Base-by-base conservation (phyloP, 1,140 invertebrate species). In the Listronotus oregonensis region DNA sequence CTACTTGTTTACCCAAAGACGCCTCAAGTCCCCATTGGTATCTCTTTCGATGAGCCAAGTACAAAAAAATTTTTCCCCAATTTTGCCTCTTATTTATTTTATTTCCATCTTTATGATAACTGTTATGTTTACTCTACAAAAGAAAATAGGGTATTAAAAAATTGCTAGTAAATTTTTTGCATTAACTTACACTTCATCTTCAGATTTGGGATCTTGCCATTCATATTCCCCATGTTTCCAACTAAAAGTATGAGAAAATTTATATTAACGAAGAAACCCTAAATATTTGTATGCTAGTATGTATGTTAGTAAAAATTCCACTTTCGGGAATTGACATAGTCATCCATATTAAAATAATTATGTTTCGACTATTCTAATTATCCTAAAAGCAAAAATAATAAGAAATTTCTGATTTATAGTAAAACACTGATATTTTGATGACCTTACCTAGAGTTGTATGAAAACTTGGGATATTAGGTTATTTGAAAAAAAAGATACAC, bases 1-100 rank as follows among this genome's bases (percentile, higher is more conserved):
- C 21, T 27, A 27, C 21, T 27, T 27, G 32, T 11, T 58, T 52
- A 65, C 63, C 63, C 58, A 66, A 42, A 39, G 96, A 98, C 15
- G 96, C 97, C 84, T 99, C 97, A 83, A 97, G 99, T 6, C 97
- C 96, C 97, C 86, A 99, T 92, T 77, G 94, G 91, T 72, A 99
- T 90, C 18, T 88, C 89, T 96, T 89, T 77, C 92, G 85, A 77
- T 98, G 96, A 7, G 95, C 96, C 71, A 99, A 82, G 80, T 97
- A 97, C 65, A 99, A 80, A 3, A 92, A 84, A 85, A n/a, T n/a
- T 98, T 99, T 76, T 99, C 97, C 12, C 97, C 97, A 55, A 98
- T 82, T 88, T 99, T 99, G 31, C 96, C 97, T 79, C 85, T 86
- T 0, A 99, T 82, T 64, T 68, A 85, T 84, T 72, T 82, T 87